phyloP scores from a whole-genome alignment of 1,140 invertebrate species.

The Rhagoletis pomonella region DNA sequence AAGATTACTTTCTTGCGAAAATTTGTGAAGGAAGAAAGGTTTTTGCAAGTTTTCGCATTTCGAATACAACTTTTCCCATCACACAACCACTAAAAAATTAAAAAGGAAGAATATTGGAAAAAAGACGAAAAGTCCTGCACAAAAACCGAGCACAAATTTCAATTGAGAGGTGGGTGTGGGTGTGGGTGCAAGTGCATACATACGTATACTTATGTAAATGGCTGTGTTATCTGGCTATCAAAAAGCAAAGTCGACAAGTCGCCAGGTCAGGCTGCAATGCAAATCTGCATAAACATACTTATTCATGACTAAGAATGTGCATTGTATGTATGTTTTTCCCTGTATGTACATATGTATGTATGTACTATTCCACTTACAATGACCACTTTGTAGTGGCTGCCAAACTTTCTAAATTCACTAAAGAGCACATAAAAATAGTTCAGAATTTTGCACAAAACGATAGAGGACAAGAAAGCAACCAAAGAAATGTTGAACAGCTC shows the following conservation, averaged over 20 bases:
- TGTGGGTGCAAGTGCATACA: not conserved
- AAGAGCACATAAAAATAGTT: conserved; percentile 7
- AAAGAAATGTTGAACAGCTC: not conserved
- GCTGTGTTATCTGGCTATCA: too few relatives aligned
- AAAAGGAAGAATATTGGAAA: not conserved
- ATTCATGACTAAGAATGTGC: not conserved
- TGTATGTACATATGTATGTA: not conserved
- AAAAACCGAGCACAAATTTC: not conserved
- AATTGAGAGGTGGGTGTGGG: not conserved
- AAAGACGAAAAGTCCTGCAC: not conserved
- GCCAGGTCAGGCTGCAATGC: not conserved
- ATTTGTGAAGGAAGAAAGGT: not conserved
- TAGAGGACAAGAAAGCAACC: not conserved
- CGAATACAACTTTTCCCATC: not conserved
- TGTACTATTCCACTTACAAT: not conserved
- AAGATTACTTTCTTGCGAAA: conserved; percentile 16
- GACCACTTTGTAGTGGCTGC: not conserved
- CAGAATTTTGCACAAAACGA: not conserved
- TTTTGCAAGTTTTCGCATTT: not conserved
- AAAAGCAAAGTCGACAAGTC: not conserved
- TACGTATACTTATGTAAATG: not conserved
- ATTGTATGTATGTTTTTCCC: too few relatives aligned
- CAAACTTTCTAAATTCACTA: conserved; percentile 5
- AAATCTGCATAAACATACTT: not conserved
- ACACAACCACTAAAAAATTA: not conserved